phyloP scores from a whole-genome alignment of 2,888 invertebrate genomes.

The Neocrepidodera transversa region DNA sequence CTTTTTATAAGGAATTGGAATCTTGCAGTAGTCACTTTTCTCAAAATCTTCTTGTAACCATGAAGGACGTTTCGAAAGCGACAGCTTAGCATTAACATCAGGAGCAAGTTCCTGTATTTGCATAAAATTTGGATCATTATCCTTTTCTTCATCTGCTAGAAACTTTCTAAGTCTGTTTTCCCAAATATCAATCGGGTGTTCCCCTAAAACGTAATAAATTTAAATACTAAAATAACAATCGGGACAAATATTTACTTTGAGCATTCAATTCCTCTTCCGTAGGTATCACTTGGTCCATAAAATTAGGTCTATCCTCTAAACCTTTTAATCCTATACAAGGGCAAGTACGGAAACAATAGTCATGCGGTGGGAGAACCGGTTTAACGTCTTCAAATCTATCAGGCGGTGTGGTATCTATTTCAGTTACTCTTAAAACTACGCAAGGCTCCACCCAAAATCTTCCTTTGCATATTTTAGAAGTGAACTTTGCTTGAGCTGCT shows the following conservation, averaged over 20 bases:
- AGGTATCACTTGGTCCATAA: background rate
- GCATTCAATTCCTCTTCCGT: background rate
- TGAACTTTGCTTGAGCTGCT: background rate
- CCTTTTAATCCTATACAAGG: background rate
- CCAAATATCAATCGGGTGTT: slow-evolving; percentile 33
- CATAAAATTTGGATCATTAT: slow-evolving; percentile 28
- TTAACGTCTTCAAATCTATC: slow-evolving; percentile 38
- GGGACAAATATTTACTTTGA: slow-evolving; percentile 3
- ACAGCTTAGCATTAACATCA: slow-evolving; percentile 30
- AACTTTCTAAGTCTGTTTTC: slow-evolving; percentile 29
- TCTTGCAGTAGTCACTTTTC: slow-evolving; percentile 40
- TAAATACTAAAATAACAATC: too few relatives aligned
- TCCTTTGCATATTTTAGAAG: slow-evolving; percentile 5
- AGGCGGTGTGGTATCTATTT: slow-evolving; percentile 48
- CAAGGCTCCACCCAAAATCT: slow-evolving; percentile 30
- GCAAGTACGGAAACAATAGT: background rate
- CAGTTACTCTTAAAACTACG: slow-evolving; percentile 45
- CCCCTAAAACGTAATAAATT: too few relatives aligned
- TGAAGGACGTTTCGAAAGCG: slow-evolving; percentile 39
- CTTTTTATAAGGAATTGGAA: slow-evolving; percentile 36
- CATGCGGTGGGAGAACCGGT: slow-evolving; percentile 1
- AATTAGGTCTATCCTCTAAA: background rate
- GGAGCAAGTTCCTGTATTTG: slow-evolving; percentile 44
- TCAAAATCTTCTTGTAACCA: slow-evolving; percentile 36
- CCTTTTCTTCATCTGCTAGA: slow-evolving; percentile 34